Base-by-base conservation (phyloP, 2,888 invertebrate species). In the Petrophora chlorosata region DNA sequence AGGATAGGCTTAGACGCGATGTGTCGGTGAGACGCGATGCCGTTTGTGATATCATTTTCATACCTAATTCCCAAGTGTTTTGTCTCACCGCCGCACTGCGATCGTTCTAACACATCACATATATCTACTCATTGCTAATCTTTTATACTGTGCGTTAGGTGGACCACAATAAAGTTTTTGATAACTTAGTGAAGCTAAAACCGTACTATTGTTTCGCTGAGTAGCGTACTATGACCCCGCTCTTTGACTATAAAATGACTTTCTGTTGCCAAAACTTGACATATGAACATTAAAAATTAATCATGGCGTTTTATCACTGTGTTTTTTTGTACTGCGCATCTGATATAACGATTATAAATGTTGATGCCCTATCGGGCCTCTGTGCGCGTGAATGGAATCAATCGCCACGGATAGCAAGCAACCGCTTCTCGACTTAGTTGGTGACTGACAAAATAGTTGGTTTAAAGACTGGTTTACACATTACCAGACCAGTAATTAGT, bases 111-210 rank as follows among this genome's bases (percentile, higher is more conserved):
- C 73, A 83, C 83, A 82, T 85, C 85, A 89, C 89, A 89, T 89
- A 89, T 79, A 89, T 78, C 82, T 85, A 85, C 79, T 85, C 82
- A 81, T 82, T 86, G 85, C 84, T 73, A 75, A 72, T 76, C 67
- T 74, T 80, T 82, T 82, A 73, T 83, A 86, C 81, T 73, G 79
- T 76, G 82, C 79, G 83, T 80, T 80, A 76, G 78, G 81, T 79
- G 85, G 88, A 87, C 86, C 87, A 88, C 73, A 61, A 65, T 36
- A 46, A 23, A 10, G 8, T 8, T 53, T 55, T 57, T 51, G 5
- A 53, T 45, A 16, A 34, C 22, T 22, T 46, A 41, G 41, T n/a
- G 25, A 36, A 28, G 16, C 26, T 14, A 29, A 5, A 28, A 5
- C 14, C 30, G 23, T 23, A 16, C 8, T 33, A 40, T 14, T 25